Evolutionary conservation across 2,888 invertebrate species (phyloP).

Genomic region (Harmothoe impar): DNA sequence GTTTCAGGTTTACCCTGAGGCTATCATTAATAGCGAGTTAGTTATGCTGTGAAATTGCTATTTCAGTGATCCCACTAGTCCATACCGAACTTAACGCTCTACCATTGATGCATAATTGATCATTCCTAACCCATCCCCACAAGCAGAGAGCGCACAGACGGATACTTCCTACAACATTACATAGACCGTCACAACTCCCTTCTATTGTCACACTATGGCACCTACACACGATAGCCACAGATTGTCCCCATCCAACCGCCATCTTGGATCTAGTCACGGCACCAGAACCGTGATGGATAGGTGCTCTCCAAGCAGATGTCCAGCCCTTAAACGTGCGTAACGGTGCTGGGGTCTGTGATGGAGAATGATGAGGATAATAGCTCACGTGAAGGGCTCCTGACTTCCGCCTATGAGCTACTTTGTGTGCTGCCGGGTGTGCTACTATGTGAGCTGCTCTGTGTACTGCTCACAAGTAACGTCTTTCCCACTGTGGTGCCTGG

Average conservation of each 20-base stretch:
- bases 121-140: not conserved
- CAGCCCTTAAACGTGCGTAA: constrained; percentile 5
- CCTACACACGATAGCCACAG: not conserved
- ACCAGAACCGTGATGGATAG: not conserved
- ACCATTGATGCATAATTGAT: not conserved
- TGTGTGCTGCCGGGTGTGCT: too few species aligned
- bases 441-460: too few species aligned
- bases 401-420: not conserved
- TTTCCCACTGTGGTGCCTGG: too few species aligned
- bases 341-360: not conserved
- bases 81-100: not conserved
- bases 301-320: not conserved
- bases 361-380: constrained; percentile 14
- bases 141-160: not conserved
- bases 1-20: too few species aligned
- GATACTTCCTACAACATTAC: not conserved
- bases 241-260: not conserved
- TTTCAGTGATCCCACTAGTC: not conserved
- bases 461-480: too few species aligned
- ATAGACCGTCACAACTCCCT: not conserved
- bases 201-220: not conserved
- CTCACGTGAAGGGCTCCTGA: not conserved
- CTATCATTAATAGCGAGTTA: too few species aligned
- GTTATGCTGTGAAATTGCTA: not conserved
- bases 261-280: constrained; percentile 22